Base-by-base conservation (phyloP, 1,140 invertebrate species). In the Neodiprion lecontei region DNA sequence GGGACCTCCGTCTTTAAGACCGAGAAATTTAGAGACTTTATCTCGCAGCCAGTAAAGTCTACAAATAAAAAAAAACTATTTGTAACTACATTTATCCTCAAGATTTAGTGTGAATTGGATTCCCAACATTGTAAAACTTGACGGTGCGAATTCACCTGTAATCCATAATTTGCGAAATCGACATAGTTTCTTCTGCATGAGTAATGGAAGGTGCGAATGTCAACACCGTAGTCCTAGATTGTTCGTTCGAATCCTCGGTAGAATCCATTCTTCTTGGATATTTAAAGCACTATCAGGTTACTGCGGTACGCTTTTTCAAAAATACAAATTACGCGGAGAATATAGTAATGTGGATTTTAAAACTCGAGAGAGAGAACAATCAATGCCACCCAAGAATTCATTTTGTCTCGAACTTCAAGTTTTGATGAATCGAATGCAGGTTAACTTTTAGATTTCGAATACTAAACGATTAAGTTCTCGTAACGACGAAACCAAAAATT, bases 21-120 rank as follows among this genome's bases (percentile, higher is more conserved):
- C 81, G 14, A 88, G 74, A 73, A 85, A 86, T 47, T 78, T 84
- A 9, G 87, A 73, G 71, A 85, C 81, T 80, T 76, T 86, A 49
- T 88, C 77, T 67, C 81, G 79, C 69, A 89, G 83, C 88, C 88
- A 89, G 53, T 74, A 49, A 65, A 88, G 72, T 61, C 87, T 88
- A 75, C 67, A 78, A 79, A 77, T 7, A n/a, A 49, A 72, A 72
- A 71, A 28, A 74, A 11, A 23, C 74, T 28, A 14, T 65, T 65
- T 65, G 7, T 65, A 14, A 40, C 4, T 61, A 11, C 11, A 9
- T 61, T 9, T 17, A 9, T 61, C 9, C 53, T 61, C 5, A 61
- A 14, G 5, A 14, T 61, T 61, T 61, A 9, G 9, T 61, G 9
- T 14, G 53, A 61, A 9, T 61, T 17, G 5, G n/a, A 8, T 61